Conservation (phyloP, 2,888 invertebrate species). For the Ramazzottius varieornatus region DNA sequence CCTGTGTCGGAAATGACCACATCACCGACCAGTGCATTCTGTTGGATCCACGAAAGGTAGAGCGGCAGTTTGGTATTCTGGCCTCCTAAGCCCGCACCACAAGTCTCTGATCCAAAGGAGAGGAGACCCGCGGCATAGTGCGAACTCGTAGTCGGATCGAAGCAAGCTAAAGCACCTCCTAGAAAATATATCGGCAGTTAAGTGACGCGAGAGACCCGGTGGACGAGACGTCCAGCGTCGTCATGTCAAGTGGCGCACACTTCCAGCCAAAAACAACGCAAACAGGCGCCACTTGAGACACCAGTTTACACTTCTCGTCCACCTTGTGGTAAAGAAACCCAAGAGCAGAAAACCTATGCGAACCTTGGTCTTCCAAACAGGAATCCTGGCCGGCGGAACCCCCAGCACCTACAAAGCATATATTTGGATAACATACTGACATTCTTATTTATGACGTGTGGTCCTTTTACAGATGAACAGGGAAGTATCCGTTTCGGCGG, state of each 20-base stretch:
- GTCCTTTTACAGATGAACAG: not conserved
- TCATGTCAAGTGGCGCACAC: too few relatives aligned
- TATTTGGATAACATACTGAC: too few relatives aligned
- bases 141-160: not conserved
- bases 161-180: not conserved
- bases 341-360: not conserved
- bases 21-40: not conserved
- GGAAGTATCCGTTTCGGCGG: not conserved
- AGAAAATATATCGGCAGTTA: not conserved
- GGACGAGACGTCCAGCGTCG: not conserved
- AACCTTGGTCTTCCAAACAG: not conserved
- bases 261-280: not conserved
- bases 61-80: not conserved
- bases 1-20: not conserved
- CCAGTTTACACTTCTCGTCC: not conserved
- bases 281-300: not conserved
- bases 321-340: not conserved
- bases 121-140: not conserved
- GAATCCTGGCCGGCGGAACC: not conserved
- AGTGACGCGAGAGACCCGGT: not conserved
- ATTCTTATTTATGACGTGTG: too few relatives aligned
- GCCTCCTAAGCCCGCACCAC: not conserved
- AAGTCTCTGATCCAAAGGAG: not conserved
- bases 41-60: not conserved
- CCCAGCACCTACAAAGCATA: not conserved